Conservation (phyloP, 2,113 vertebrate species). For the Himantopus leucocephalus region DNA sequence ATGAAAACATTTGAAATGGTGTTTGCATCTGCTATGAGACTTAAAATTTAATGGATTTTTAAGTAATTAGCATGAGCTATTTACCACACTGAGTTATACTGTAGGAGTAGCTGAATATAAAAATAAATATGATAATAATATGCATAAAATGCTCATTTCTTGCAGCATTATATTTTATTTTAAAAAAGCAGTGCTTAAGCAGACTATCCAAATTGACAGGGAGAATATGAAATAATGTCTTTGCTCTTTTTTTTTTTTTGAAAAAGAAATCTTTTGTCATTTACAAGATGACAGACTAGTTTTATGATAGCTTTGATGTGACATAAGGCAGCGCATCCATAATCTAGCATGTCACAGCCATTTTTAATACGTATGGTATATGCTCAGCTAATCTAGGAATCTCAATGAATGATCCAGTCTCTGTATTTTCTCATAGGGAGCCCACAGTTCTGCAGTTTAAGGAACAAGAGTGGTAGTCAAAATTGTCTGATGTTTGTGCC, state of each 20-base stretch:
- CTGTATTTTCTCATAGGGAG: neutral
- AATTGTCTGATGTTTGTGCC: neutral
- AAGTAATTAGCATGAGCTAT: conserved; percentile 78
- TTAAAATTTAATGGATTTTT: conserved; percentile 76
- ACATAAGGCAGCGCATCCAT: conserved; percentile 47
- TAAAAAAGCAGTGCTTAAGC: conserved; percentile 3
- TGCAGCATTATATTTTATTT: conserved; percentile 69
- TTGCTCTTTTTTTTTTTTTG: neutral
- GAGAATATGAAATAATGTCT: conserved; percentile 59
- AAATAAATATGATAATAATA: conserved; percentile 80
- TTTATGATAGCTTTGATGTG: conserved; percentile 40
- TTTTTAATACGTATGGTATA: conserved; percentile 7
- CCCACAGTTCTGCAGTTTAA: neutral
- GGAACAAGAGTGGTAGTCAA: neutral
- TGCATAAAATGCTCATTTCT: conserved; percentile 76
- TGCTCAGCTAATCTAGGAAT: neutral
- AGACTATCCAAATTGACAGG: conserved; percentile 67
- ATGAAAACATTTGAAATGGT: conserved; percentile 70
- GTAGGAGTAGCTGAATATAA: conserved; percentile 74
- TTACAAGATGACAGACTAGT: conserved; percentile 51
- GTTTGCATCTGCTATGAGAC: conserved; percentile 73
- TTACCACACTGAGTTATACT: conserved; percentile 73
- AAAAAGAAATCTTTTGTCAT: neutral
- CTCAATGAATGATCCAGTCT: neutral
- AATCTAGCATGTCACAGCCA: conserved; percentile 40